Evolutionary conservation across 2,113 vertebrate genomes (phyloP), one percentile per base, ranked within the genome.

Genomic region (Crotalus helleri): DNA sequence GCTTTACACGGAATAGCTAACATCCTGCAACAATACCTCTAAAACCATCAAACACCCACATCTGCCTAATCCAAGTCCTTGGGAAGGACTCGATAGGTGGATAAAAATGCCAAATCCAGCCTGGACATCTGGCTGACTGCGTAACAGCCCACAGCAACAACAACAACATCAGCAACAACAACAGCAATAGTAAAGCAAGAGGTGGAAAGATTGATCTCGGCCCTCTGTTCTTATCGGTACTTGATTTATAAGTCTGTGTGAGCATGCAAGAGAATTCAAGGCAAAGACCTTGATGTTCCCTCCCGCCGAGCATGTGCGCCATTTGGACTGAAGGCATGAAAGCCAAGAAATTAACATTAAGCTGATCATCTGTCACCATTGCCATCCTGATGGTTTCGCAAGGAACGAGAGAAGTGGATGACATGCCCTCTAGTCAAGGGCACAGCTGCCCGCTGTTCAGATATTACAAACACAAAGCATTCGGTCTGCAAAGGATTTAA

Each of bases 361-460:
- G 97, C 97, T 97, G 97, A 98, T 98, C 97, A 98, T 98, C 98
- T 98, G 98, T 98, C 98, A 98, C 96, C 95, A 97, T 97, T 98
- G 98, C 98, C 97, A 98, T 97, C 93, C 97, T 97, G 97, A 98
- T 97, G 97, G 96, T 96, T 98, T 97, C 96, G 94, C 96, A 97
- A 96, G 96, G 96, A 97, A 98, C 95, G 96, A 95, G 92, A 97
- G 96, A 95, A 97, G 96, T 97, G 91, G 96, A 97, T 97, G 97
- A 98, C 96, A 97, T 98, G 97, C 97, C 97, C 98, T 98, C 97
- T 97, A 98, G 97, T 98, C 97, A 98, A 98, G 98, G 98, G 97
- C 97, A 98, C 89, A 96, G 96, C 97, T 98, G 97, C 98, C 98
- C 91, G 90, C 97, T 97, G 96, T 97, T 98, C 96, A 95, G 85